phyloP scores from a whole-genome alignment of 2,113 vertebrate genomes.

The Castor canadensis region DNA sequence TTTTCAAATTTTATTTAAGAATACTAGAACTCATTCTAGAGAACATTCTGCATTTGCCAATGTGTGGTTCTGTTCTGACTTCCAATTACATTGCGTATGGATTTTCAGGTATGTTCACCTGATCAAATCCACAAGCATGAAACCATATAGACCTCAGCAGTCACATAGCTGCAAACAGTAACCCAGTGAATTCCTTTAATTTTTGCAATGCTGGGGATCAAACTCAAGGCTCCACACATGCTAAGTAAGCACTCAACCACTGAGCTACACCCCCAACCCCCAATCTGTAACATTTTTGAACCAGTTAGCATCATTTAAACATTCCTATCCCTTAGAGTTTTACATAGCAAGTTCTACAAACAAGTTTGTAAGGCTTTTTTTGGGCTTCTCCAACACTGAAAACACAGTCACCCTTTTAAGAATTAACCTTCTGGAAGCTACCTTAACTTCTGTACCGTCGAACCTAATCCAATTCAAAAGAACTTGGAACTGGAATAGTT shows the following conservation, averaged over 20 bases:
- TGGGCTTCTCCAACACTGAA: background rate
- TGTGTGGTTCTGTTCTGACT: background rate
- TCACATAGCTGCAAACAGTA: background rate
- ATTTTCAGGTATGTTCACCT: background rate
- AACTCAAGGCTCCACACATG: background rate
- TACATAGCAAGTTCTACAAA: background rate
- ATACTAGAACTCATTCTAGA: background rate
- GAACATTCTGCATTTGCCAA: background rate
- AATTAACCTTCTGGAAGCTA: background rate
- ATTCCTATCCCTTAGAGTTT: background rate
- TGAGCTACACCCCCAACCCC: background rate
- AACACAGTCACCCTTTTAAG: background rate
- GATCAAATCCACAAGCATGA: background rate
- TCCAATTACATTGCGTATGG: background rate
- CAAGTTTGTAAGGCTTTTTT: background rate
- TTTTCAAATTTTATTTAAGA: background rate
- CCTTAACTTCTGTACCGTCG: background rate
- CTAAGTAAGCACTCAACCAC: background rate
- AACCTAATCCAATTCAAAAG: background rate
- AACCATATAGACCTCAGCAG: background rate
- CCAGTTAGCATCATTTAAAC: background rate
- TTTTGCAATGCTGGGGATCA: background rate
- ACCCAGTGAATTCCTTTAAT: too few relatives aligned
- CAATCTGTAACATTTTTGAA: background rate
- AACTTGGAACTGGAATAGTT: slow-evolving; percentile 21